Evolutionary conservation across 2,797 vertebrate genomes (phyloP).

Genomic region (Oreochromis mossambicus): DNA sequence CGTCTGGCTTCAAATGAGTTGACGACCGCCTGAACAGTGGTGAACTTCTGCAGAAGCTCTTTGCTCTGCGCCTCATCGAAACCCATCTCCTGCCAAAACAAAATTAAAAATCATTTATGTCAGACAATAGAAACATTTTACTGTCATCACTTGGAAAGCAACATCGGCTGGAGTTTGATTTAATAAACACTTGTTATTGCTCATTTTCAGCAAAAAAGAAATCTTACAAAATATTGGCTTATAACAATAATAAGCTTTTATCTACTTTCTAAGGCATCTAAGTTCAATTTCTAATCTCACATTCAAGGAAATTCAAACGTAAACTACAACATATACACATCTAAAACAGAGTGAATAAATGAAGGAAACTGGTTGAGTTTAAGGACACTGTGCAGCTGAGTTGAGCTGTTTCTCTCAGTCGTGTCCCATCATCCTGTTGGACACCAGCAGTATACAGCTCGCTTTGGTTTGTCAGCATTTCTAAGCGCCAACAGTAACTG

Average conservation of each 20-base stretch:
- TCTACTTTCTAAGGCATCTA: background rate
- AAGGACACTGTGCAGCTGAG: background rate
- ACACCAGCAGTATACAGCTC: background rate
- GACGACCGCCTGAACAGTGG: constrained; percentile 62
- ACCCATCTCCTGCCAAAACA: constrained; percentile 52
- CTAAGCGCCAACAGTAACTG: fast-evolving
- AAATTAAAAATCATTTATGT: background rate
- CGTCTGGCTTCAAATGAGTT: constrained; percentile 39
- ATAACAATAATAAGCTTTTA: background rate
- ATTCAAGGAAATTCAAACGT: fast-evolving
- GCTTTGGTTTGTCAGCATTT: background rate
- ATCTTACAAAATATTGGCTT: background rate
- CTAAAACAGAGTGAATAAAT: background rate
- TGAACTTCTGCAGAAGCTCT: constrained; percentile 66
- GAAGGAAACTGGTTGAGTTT: background rate
- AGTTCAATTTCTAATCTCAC: background rate
- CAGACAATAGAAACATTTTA: background rate
- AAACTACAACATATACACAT: background rate
- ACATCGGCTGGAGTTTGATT: background rate
- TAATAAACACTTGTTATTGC: background rate
- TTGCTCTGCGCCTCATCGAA: constrained; percentile 68
- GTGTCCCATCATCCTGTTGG: background rate
- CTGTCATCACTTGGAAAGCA: background rate
- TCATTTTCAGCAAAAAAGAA: background rate
- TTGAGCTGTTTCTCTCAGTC: background rate